Base-by-base conservation (phyloP, 2,113 vertebrate species). In the Himantopus leucocephalus region DNA sequence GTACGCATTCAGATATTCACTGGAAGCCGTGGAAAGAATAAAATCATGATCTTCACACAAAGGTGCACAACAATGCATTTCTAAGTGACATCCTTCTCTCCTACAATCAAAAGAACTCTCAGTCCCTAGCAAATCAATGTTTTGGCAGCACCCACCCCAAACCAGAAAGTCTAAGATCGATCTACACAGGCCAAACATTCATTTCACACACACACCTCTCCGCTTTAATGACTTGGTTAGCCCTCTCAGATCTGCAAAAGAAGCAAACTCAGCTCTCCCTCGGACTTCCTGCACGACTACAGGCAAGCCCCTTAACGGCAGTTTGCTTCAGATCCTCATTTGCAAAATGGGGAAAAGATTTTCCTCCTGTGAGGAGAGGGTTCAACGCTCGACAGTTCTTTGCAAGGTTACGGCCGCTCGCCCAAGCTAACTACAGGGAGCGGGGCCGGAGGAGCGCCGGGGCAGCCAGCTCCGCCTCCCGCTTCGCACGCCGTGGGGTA, bases 1-100 rank as follows among this genome's bases (percentile, higher is more conserved):
- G 23, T 3, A 37, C 0, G 2, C 22, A 5, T 60, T 79, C 45
- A 41, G 39, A 18, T 14, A 23, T 21, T 75, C 32, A 34, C 22
- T 10, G 5, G 12, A 47, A 58, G 6, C 52, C 0, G 7, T 0
- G 18, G 4, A 30, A 72, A 81, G 10, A 71, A 48, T 8, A 68
- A 70, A 50, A 62, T 9, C 16, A 56, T 1, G 9, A 17, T n/a
- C 71, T 59, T 67, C 50, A 30, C 9, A 24, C 9, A 23, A 41
- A 10, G 3, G 9, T 4, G 23, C 8, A 9, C 4, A 71, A 58
- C 10, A 68, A 4, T 0, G 3, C n/a, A 39, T 24, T 74, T 43
- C 64, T 37, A 81, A 68, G 21, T 0, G 0, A 56, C 19, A 1
- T 0, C 1, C 20, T 58, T 48, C 43, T 9, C 70, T 23, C 50